Evolutionary conservation across 1,140 invertebrate species (phyloP).

Genomic region (Drosophila biarmipes): DNA sequence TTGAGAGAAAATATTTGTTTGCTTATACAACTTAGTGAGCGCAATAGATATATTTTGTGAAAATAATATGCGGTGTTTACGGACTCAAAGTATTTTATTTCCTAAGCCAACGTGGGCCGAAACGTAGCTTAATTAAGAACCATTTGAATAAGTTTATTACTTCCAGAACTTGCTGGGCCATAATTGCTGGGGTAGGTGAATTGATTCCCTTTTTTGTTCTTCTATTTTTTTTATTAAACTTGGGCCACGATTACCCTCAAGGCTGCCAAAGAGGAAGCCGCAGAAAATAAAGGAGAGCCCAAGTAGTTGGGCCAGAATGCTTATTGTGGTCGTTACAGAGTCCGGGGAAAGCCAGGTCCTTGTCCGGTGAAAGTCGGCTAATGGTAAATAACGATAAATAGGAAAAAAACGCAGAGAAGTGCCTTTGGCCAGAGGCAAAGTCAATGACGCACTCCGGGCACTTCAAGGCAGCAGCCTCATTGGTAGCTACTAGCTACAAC

Average conservation of each 20-base stretch:
- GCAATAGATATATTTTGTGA: no score
- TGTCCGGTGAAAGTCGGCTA: conserved; percentile 20
- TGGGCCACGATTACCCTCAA: conserved; percentile 53
- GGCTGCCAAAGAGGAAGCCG: conserved; percentile 34
- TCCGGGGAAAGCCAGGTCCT: conserved; percentile 26
- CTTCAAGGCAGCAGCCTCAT: conserved; percentile 44
- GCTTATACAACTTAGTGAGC: no score
- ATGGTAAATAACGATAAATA: conserved; percentile 82
- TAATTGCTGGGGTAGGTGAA: conserved; percentile 71
- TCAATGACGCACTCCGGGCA: conserved; percentile 63
- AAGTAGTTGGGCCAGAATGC: conserved; percentile 45
- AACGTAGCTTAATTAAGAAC: conserved; percentile 53
- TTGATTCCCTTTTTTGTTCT: conserved; percentile 58
- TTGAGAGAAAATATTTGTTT: no score
- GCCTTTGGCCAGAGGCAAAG: conserved; percentile 74
- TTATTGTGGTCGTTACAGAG: conserved; percentile 56
- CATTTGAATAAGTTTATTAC: conserved; percentile 52
- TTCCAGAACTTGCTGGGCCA: conserved; percentile 39
- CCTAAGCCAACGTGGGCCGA: neutral
- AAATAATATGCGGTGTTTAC: no score
- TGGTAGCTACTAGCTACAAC: conserved; percentile 38
- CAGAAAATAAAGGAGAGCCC: conserved; percentile 27
- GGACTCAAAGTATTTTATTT: neutral
- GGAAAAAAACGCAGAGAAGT: conserved; percentile 66
- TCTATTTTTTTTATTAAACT: conserved; percentile 35